Conservation (phyloP, 2,888 invertebrate genomes). For the Dolomedes plantarius region DNA sequence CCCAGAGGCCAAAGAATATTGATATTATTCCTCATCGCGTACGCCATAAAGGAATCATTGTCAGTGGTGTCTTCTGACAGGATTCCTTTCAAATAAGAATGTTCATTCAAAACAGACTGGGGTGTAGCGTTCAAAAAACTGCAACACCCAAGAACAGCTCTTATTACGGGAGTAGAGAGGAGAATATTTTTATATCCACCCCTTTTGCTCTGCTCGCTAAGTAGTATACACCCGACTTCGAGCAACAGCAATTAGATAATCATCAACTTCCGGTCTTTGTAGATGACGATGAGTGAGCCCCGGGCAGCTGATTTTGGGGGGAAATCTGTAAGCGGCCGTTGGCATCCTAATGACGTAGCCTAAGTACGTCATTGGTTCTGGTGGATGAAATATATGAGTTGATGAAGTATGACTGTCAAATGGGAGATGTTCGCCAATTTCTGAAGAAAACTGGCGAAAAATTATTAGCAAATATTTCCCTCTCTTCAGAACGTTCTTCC, state of each 20-base stretch:
- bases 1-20: not conserved
- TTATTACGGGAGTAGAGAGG: not conserved
- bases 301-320: not conserved
- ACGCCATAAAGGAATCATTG: not conserved
- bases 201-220: not conserved
- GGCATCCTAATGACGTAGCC: conserved; percentile 19
- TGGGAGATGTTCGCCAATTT: no score
- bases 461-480: no score
- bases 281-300: conserved; percentile 23
- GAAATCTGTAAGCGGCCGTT: conserved; percentile 7
- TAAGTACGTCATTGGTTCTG: conserved; percentile 16
- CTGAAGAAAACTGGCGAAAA: no score
- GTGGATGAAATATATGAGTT: not conserved
- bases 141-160: not conserved
- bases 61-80: not conserved
- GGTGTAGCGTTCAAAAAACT: not conserved
- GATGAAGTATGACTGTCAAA: not conserved
- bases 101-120: not conserved
- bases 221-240: not conserved
- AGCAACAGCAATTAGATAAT: conserved; percentile 48
- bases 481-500: no score
- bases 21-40: not conserved
- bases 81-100: not conserved
- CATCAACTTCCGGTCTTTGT: conserved; percentile 62
- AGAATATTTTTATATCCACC: not conserved